These are phyloP conservation scores for Fukomys damarensis DNA, from an alignment of 2,113 vertebrate species.

Conservation along the genomic window DNA sequence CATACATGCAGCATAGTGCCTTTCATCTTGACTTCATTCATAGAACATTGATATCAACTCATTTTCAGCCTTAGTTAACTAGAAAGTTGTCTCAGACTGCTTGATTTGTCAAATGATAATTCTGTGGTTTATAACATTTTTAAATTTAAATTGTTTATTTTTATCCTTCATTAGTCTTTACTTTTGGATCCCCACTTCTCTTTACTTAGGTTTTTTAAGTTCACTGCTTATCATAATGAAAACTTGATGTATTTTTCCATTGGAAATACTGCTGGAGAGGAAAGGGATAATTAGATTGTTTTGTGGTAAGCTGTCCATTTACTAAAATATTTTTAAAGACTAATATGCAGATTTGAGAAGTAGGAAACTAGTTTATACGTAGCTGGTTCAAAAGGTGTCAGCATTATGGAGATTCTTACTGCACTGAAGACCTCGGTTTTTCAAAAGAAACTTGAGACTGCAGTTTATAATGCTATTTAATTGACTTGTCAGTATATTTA, in stretches of 20 bases:
- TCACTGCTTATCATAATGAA: slow-evolving; percentile 30
- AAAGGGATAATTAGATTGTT: slow-evolving; percentile 47
- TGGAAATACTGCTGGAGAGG: slow-evolving; percentile 37
- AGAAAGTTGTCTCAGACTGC: neutral
- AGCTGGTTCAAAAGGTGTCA: slow-evolving; percentile 34
- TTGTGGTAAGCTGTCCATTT: neutral
- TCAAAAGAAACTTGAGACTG: slow-evolving; percentile 21
- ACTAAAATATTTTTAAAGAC: slow-evolving; percentile 33
- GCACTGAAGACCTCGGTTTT: neutral
- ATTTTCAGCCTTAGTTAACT: neutral
- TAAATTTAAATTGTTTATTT: neutral
- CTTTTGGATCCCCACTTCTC: neutral
- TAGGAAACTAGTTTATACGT: slow-evolving; percentile 1
- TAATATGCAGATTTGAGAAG: slow-evolving; percentile 36
- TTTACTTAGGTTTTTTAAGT: slow-evolving; percentile 41
- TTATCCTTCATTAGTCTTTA: neutral
- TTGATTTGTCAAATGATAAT: neutral
- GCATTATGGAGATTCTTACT: slow-evolving; percentile 23
- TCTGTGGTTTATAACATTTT: neutral
- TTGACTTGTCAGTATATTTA: neutral
- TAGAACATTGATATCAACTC: neutral
- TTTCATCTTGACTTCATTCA: neutral
- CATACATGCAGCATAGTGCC: neutral
- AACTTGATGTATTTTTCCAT: neutral
- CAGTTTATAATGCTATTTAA: neutral